These are phyloP conservation scores for Ecdyonurus torrentis DNA, from an alignment of 2,888 invertebrate species.

Conservation along the genomic window DNA sequence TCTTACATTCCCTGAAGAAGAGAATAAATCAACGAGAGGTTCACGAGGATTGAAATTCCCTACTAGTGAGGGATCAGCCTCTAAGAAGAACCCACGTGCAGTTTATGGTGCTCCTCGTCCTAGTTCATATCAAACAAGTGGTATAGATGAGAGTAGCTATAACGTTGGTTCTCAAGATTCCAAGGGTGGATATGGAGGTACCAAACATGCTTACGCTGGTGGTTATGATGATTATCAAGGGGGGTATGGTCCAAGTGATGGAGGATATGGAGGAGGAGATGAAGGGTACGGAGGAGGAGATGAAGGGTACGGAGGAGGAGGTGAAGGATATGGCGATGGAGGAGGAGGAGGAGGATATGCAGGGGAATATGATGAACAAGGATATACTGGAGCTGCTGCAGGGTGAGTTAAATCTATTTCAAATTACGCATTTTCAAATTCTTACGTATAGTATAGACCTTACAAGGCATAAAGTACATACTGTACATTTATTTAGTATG, in stretches of 20 bases:
- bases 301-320: background rate
- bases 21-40: background rate
- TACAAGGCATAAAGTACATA: no score
- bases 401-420: no score
- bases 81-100: background rate
- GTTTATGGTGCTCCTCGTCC: background rate
- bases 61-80: background rate
- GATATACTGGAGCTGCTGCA: no score
- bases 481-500: no score
- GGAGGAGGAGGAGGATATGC: background rate
- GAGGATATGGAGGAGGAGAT: background rate
- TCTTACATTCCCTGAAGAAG: background rate
- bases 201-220: background rate
- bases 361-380: background rate
- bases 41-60: background rate
- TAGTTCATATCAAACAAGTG: background rate
- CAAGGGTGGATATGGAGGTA: background rate
- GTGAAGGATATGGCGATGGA: background rate
- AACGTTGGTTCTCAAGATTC: no score
- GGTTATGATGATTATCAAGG: background rate
- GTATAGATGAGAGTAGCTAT: no score
- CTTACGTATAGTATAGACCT: no score
- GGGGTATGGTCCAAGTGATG: background rate
- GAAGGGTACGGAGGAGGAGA: background rate
- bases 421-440: no score